Evolutionary conservation across 1,140 invertebrate genomes (phyloP).

Genomic region (Aculops lycopersici): DNA sequence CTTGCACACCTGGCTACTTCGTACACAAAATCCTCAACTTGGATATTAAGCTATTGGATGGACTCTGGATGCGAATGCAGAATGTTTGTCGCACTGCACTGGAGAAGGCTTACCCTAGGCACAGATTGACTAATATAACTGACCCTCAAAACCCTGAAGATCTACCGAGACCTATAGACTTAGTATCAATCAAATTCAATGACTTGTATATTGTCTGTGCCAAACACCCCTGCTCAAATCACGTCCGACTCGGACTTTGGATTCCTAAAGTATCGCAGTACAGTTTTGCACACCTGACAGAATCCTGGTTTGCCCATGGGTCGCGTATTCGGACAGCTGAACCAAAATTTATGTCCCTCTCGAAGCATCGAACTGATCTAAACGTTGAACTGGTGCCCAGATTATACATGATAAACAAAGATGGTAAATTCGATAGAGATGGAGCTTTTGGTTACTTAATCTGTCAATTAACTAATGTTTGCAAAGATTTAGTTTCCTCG

Average conservation of each 20-base stretch:
- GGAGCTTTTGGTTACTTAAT: not conserved
- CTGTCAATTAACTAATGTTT: not conserved
- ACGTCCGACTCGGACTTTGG: not conserved
- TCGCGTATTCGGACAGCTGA: not conserved
- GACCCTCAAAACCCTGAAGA: no score
- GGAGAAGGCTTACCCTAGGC: not conserved
- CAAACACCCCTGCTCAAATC: not conserved
- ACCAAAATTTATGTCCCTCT: not conserved
- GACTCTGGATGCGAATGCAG: not conserved
- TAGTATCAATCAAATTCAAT: not conserved
- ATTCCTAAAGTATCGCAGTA: not conserved
- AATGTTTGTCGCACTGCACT: not conserved
- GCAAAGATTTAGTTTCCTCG: not conserved
- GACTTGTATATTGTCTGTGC: not conserved
- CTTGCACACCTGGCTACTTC: not conserved
- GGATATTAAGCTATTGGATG: not conserved
- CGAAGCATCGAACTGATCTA: not conserved
- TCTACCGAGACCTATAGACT: no score
- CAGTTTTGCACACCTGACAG: not conserved
- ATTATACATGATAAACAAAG: not conserved
- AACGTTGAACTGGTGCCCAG: not conserved
- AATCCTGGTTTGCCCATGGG: not conserved
- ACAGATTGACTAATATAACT: no score
- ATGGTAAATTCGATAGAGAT: not conserved
- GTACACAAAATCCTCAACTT: not conserved